These are phyloP conservation scores for Unio delphinus DNA, from an alignment of 2,888 invertebrate genomes.

Conservation along the genomic window DNA sequence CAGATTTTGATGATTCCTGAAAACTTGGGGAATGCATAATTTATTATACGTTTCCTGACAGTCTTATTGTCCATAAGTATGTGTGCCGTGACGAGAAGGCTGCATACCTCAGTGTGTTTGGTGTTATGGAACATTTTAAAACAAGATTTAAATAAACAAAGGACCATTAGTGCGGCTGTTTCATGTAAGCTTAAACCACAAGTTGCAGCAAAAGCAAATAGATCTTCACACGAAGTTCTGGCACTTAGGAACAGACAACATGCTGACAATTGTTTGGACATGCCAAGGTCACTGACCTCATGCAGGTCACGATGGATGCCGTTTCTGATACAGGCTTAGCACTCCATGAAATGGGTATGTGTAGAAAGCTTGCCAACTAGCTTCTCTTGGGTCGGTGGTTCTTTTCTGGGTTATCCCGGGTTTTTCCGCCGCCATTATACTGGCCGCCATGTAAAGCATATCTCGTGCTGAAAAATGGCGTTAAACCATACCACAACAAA, in stretches of 20 bases:
- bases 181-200: constrained; percentile 31
- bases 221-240: constrained; percentile 31
- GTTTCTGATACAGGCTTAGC: not conserved
- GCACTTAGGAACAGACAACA: constrained; percentile 12
- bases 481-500: too few relatives aligned
- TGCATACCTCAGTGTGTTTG: constrained; percentile 23
- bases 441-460: too few relatives aligned
- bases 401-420: too few relatives aligned
- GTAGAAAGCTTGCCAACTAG: too few relatives aligned
- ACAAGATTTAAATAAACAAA: not conserved
- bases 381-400: too few relatives aligned
- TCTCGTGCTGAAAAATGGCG: too few relatives aligned
- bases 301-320: constrained; percentile 12
- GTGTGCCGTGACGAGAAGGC: constrained; percentile 21
- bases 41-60: constrained; percentile 18
- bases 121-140: constrained; percentile 16
- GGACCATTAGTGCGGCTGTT: constrained; percentile 17
- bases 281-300: too few relatives aligned
- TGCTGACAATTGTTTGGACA: constrained; percentile 22
- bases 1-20: too few relatives aligned
- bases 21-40: too few relatives aligned
- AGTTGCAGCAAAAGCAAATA: constrained; percentile 37
- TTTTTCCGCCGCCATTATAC: too few relatives aligned
- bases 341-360: constrained; percentile 2
- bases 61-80: constrained; percentile 20